A percentile compares a stretch with the other conserved stretches of the same genome.
Conservation (phyloP, 92 coral and sea anemone genomes). For the Epizoanthus rinbou region DNA sequence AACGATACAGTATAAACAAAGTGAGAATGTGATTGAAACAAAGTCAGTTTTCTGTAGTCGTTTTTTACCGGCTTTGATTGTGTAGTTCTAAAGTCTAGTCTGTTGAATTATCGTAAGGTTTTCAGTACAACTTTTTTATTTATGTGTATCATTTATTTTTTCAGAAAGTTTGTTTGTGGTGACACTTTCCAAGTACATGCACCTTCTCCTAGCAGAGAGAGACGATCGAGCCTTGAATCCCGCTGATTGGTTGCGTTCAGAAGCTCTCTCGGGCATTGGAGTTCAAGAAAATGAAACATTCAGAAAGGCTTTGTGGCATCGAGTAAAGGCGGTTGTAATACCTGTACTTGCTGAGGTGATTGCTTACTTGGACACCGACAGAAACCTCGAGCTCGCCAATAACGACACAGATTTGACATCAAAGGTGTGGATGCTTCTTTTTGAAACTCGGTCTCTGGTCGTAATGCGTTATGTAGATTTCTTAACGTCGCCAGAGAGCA, state of each 20-base stretch:
- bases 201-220: constrained; percentile 61
- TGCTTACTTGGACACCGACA: constrained; percentile 73
- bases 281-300: constrained; percentile 87
- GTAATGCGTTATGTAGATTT: constrained; percentile 65
- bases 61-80: no score
- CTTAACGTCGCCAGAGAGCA: constrained; percentile 59
- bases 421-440: constrained; percentile 65
- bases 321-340: constrained; percentile 70
- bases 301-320: constrained; percentile 87
- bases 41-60: no score
- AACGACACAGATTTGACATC: constrained; percentile 49
- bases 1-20: no score
- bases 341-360: constrained; percentile 79
- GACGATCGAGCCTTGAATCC: constrained; percentile 54
- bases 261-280: constrained; percentile 70
- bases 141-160: not conserved
- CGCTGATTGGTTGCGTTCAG: constrained; percentile 75
- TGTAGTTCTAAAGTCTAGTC: no score
- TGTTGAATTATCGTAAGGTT: no score
- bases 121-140: not conserved
- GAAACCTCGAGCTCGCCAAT: constrained; percentile 65
- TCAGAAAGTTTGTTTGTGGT: constrained; percentile 23
- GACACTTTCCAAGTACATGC: constrained; percentile 60
- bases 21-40: no score
- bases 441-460: constrained; percentile 53